These are phyloP conservation scores for Xestia ashworthii DNA, from an alignment of 2,888 invertebrate species.

Conservation along the genomic window DNA sequence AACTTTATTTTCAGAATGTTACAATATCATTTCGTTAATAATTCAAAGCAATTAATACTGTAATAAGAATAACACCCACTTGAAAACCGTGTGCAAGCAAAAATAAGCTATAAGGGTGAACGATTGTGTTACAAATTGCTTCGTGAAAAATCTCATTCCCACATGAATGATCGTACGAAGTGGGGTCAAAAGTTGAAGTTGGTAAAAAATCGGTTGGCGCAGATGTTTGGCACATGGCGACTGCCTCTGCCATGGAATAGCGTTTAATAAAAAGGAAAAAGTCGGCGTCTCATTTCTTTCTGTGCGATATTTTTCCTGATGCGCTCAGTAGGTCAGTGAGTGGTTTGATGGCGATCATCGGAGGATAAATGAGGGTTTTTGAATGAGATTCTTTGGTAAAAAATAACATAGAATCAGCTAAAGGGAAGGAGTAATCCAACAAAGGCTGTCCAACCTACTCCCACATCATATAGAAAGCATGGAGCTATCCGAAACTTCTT, in stretches of 20 bases:
- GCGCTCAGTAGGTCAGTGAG: conserved; percentile 59
- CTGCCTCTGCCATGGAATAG: conserved; percentile 67
- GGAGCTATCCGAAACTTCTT: not conserved
- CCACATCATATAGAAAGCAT: not conserved
- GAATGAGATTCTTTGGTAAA: not conserved
- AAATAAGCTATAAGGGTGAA: conserved; percentile 70
- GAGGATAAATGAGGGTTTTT: conserved; percentile 21
- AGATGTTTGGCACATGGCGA: conserved; percentile 88
- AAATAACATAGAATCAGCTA: not conserved
- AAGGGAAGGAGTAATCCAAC: not conserved
- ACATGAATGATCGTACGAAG: conserved; percentile 88
- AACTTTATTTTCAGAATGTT: conserved; percentile 58
- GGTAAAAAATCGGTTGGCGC: conserved; percentile 86
- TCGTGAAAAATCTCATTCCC: conserved; percentile 84
- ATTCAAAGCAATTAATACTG: conserved; percentile 82
- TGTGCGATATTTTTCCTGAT: conserved; percentile 62
- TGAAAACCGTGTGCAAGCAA: conserved; percentile 69
- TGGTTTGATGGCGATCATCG: conserved; percentile 46
- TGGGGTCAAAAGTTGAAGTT: conserved; percentile 88
- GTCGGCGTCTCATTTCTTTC: conserved; percentile 65
- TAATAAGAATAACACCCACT: conserved; percentile 80
- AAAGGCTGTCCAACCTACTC: not conserved
- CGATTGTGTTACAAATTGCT: conserved; percentile 79
- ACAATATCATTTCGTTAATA: conserved; percentile 70
- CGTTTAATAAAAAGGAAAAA: conserved; percentile 73